Evolutionary conservation across 2,888 invertebrate species (phyloP).

Genomic region (Colletes collaris): DNA sequence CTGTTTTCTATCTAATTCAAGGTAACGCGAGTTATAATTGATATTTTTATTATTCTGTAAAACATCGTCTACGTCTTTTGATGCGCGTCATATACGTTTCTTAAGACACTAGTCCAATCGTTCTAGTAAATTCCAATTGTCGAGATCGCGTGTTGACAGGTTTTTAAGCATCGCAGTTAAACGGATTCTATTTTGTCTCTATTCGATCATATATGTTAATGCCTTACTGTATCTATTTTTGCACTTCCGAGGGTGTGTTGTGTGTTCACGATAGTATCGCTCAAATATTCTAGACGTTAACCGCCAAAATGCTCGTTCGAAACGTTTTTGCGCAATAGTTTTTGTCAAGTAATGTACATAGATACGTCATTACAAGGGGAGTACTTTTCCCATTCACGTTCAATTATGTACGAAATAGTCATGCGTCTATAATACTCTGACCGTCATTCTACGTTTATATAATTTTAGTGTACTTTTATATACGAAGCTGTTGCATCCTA

Average conservation of each 20-base stretch:
- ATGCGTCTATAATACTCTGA: slow-evolving; percentile 18
- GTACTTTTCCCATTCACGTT: slow-evolving; percentile 63
- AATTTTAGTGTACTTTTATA: neutral
- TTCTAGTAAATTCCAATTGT: slow-evolving; percentile 45
- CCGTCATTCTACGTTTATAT: slow-evolving; percentile 2
- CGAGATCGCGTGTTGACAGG: slow-evolving; percentile 73
- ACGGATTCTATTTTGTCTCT: slow-evolving; percentile 54
- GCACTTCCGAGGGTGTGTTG: neutral
- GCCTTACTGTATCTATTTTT: neutral
- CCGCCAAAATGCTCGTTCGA: slow-evolving; percentile 48
- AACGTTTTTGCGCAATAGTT: slow-evolving; percentile 30
- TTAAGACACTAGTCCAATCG: slow-evolving; percentile 8
- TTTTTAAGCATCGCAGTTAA: slow-evolving; percentile 66
- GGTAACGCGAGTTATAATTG: slow-evolving; percentile 58
- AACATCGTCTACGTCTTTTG: neutral
- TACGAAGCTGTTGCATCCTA: neutral
- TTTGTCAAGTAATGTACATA: slow-evolving; percentile 59
- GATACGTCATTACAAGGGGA: slow-evolving; percentile 73
- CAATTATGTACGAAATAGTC: slow-evolving; percentile 71
- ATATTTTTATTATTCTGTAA: slow-evolving; percentile 15
- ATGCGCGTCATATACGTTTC: slow-evolving; percentile 24
- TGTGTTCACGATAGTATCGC: slow-evolving; percentile 3
- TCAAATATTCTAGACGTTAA: slow-evolving; percentile 20
- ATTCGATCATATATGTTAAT: slow-evolving; percentile 3
- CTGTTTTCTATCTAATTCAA: slow-evolving; percentile 64